Evolutionary conservation across 2,888 invertebrate species (phyloP).

Genomic region (Plebejus argus): DNA sequence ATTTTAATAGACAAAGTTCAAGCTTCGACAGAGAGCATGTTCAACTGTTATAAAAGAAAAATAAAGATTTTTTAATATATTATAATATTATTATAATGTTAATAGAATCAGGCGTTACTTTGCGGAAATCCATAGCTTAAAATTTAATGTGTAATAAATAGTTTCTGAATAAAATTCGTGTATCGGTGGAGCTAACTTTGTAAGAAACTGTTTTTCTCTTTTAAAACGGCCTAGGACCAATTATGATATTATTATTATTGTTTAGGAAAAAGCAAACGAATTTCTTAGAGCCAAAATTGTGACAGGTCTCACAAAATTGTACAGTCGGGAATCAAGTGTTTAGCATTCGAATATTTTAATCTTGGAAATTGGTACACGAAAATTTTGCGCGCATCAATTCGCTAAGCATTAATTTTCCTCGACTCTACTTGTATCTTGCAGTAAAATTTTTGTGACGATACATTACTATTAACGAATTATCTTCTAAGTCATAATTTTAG

Average conservation of each 20-base stretch:
- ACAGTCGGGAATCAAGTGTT: neutral
- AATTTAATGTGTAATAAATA: neutral
- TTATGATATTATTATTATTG: neutral
- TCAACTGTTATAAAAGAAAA: too few relatives aligned
- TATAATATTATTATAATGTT: too few relatives aligned
- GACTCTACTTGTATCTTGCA: neutral
- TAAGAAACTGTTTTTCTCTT: neutral
- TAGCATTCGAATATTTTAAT: neutral
- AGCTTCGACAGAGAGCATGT: too few relatives aligned
- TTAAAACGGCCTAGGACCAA: slow-evolving; percentile 2
- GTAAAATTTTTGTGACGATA: slow-evolving; percentile 12
- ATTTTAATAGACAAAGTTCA: neutral
- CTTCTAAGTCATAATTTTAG: slow-evolving; percentile 4
- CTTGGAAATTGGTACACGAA: neutral
- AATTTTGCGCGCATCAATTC: neutral
- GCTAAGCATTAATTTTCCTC: neutral
- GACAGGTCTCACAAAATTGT: slow-evolving; percentile 14
- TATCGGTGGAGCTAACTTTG: neutral
- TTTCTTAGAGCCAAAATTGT: neutral
- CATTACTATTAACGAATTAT: slow-evolving; percentile 3
- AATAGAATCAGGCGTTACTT: too few relatives aligned
- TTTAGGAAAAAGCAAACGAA: neutral
- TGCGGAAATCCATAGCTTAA: too few relatives aligned
- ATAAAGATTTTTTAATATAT: too few relatives aligned
- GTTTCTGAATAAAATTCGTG: neutral